These are phyloP conservation scores for Lynx canadensis DNA, from an alignment of 2,113 vertebrate genomes.

Conservation along the genomic window DNA sequence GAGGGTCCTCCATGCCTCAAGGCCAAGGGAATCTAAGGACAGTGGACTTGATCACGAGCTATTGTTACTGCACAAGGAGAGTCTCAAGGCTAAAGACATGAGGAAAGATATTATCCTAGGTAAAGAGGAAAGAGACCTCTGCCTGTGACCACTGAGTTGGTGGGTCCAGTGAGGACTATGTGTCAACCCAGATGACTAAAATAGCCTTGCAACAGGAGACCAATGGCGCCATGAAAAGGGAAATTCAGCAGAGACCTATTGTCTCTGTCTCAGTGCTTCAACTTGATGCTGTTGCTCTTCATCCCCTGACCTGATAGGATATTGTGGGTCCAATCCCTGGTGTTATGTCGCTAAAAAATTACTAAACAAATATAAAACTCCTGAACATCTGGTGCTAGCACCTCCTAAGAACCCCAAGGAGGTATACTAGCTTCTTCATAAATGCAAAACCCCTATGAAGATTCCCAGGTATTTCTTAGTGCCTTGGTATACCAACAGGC, in stretches of 20 bases:
- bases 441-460: not conserved
- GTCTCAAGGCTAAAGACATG: not conserved
- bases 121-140: not conserved
- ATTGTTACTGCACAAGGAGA: not conserved
- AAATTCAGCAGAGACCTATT: not conserved
- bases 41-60: not conserved
- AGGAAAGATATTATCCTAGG: not conserved
- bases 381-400: not conserved
- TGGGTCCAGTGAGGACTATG: not conserved
- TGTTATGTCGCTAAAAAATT: not conserved
- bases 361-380: not conserved
- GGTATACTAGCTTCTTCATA: not conserved
- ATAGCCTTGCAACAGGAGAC: not conserved
- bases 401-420: not conserved
- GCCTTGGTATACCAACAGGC: not conserved
- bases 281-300: not conserved
- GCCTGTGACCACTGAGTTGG: not conserved
- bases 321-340: not conserved
- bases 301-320: not conserved
- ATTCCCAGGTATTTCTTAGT: not conserved
- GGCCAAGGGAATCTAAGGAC: not conserved
- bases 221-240: not conserved
- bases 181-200: not conserved
- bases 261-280: not conserved
- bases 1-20: not conserved